These are phyloP conservation scores for Bellardia bayeri DNA, from an alignment of 2,888 invertebrate species.

Conservation along the genomic window DNA sequence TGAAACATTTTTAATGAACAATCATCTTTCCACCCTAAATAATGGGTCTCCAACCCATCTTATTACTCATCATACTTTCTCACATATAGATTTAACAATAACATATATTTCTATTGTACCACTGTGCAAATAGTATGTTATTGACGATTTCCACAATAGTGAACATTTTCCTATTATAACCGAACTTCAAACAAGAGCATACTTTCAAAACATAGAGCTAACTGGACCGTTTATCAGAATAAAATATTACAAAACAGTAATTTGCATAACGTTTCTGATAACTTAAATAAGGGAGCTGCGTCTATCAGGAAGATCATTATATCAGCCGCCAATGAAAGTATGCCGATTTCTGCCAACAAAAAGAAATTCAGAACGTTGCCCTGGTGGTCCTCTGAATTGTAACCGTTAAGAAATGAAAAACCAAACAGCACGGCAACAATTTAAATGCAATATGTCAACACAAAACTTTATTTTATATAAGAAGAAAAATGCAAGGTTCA, in stretches of 20 bases:
- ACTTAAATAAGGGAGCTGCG: slow-evolving; percentile 5
- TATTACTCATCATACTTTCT: slow-evolving; percentile 31
- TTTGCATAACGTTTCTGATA: neutral
- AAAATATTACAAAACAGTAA: neutral
- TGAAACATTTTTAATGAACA: neutral
- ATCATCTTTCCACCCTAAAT: neutral
- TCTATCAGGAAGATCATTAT: slow-evolving; percentile 7
- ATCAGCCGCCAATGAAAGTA: neutral
- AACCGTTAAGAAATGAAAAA: neutral
- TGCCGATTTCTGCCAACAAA: neutral
- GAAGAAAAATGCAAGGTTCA: neutral
- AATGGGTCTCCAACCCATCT: slow-evolving; percentile 45
- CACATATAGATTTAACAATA: slow-evolving; percentile 36
- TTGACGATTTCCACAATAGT: slow-evolving; percentile 33
- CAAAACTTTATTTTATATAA: neutral
- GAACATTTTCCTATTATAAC: slow-evolving; percentile 26
- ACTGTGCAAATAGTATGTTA: slow-evolving; percentile 1
- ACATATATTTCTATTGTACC: neutral
- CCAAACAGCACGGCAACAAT: neutral
- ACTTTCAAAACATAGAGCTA: neutral
- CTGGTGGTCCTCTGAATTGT: slow-evolving; percentile 8
- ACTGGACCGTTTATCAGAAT: neutral
- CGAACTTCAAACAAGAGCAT: neutral
- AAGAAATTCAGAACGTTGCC: neutral
- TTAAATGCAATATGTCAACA: neutral